phyloP scores from a whole-genome alignment of 2,888 invertebrate genomes.

The Perizoma flavofasciatum region DNA sequence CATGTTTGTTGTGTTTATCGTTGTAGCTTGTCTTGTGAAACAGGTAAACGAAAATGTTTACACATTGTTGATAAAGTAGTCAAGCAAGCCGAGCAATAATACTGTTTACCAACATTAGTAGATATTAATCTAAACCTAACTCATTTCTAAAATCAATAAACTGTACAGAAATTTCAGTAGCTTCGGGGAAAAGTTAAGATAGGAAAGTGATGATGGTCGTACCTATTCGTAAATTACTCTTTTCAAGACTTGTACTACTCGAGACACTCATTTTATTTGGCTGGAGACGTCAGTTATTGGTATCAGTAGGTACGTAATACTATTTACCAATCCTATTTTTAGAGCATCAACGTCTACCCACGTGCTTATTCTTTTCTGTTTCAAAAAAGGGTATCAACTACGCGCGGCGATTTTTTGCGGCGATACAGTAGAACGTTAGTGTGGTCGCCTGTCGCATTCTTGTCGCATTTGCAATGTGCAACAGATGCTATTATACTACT shows the following conservation, averaged over 20 bases:
- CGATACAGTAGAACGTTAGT: too few species aligned
- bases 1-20: slow-evolving; percentile 37
- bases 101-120: neutral
- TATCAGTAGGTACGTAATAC: slow-evolving; percentile 2
- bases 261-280: slow-evolving; percentile 9
- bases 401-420: too few species aligned
- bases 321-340: too few species aligned
- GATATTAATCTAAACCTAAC: neutral
- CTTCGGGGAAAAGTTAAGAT: neutral
- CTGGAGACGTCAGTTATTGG: neutral
- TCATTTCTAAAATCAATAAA: neutral
- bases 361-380: too few species aligned
- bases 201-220: neutral
- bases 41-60: slow-evolving; percentile 40
- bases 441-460: too few species aligned
- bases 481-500: too few species aligned
- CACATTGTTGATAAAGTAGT: slow-evolving; percentile 37
- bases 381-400: too few species aligned
- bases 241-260: slow-evolving; percentile 1
- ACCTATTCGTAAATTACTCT: neutral
- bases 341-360: neutral
- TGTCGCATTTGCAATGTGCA: too few species aligned
- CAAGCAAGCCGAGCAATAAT: neutral
- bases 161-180: slow-evolving; percentile 5
- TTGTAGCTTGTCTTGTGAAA: slow-evolving; percentile 36